Conservation (phyloP, 2,888 invertebrate species). For the Lycocerus yunnanus region DNA sequence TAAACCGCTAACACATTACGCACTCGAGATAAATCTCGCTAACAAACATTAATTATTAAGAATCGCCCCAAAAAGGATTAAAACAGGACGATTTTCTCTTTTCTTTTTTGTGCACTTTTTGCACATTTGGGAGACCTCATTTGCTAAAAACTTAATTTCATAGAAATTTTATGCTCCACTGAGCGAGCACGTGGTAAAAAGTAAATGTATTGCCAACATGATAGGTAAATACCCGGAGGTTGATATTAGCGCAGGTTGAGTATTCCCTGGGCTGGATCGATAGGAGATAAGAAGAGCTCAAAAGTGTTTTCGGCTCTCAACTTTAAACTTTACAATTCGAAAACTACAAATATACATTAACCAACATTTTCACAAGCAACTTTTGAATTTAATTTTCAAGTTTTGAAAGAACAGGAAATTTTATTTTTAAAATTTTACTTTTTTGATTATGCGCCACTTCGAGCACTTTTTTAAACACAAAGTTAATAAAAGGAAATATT, state of each 20-base stretch:
- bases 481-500: too few relatives aligned
- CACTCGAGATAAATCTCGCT: background rate
- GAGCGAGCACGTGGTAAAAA: background rate
- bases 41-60: background rate
- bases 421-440: background rate
- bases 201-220: conserved; percentile 8
- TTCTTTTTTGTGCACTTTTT: background rate
- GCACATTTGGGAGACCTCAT: background rate
- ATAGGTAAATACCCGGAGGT: conserved; percentile 13
- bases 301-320: conserved; percentile 18
- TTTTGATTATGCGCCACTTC: background rate
- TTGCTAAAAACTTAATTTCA: background rate
- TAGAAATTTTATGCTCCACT: background rate
- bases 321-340: conserved; percentile 3
- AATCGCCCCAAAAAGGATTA: background rate
- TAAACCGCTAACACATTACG: background rate
- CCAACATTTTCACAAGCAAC: background rate
- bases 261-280: conserved; percentile 25
- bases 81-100: background rate
- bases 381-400: background rate
- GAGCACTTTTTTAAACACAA: too few relatives aligned
- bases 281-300: conserved; percentile 29
- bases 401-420: background rate
- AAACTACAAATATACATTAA: conserved; percentile 11
- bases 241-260: conserved; percentile 20